A percentile compares a stretch with the other conserved stretches of the same genome.
phyloP scores from a whole-genome alignment of 2,113 vertebrate species.

The Todiramphus chloris region DNA sequence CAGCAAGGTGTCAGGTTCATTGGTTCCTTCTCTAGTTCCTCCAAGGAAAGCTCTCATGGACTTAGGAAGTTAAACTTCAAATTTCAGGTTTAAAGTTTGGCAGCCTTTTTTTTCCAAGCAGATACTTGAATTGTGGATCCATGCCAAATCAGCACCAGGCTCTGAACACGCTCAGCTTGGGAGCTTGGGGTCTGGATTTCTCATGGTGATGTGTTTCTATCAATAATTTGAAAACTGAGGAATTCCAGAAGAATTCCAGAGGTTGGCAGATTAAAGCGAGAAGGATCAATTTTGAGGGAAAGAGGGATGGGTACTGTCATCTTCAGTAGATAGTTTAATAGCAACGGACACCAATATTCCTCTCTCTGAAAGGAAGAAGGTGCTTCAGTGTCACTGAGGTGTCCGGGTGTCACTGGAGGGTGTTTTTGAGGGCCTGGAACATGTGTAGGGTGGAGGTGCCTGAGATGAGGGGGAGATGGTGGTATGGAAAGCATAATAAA shows the following conservation, averaged over 20 bases:
- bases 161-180: neutral
- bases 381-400: neutral
- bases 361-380: neutral
- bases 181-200: neutral
- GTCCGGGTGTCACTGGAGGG: neutral
- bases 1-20: neutral
- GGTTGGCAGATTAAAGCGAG: neutral
- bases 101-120: neutral
- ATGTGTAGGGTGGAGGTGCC: accelerated
- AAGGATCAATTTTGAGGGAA: neutral
- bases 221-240: neutral
- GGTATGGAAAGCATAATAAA: neutral
- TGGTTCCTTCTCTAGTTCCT: neutral
- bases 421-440: neutral
- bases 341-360: neutral
- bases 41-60: neutral
- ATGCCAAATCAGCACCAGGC: neutral
- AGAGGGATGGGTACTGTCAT: neutral
- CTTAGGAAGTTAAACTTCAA: neutral
- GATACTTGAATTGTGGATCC: neutral
- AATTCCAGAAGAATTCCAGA: neutral
- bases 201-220: neutral
- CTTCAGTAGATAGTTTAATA: neutral
- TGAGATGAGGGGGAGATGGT: accelerated
- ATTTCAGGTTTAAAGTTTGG: neutral